phyloP scores from a whole-genome alignment of 2,888 invertebrate genomes.

The Plebejus argus region DNA sequence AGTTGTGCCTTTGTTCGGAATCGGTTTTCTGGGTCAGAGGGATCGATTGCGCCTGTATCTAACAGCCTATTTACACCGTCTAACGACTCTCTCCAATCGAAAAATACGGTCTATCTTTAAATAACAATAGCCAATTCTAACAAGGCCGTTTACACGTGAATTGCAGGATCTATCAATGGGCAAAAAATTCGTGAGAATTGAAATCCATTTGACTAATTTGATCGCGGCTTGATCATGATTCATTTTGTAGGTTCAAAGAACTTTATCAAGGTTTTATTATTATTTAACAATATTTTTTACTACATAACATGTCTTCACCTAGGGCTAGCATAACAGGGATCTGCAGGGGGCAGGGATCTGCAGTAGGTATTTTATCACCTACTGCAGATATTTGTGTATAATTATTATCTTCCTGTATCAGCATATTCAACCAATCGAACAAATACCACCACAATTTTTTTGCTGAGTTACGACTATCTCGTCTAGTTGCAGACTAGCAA shows the following conservation, averaged over 20 bases:
- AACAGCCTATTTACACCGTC: slow-evolving; percentile 12
- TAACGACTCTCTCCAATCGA: not conserved
- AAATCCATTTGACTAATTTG: not conserved
- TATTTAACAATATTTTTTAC: not conserved
- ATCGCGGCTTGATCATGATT: not conserved
- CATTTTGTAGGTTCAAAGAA: not conserved
- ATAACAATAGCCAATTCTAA: not conserved
- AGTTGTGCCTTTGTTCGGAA: slow-evolving; percentile 15
- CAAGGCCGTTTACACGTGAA: not conserved
- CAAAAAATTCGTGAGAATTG: not conserved
- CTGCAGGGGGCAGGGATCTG: too few relatives aligned
- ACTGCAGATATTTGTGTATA: too few relatives aligned
- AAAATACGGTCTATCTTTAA: not conserved
- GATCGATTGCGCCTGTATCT: slow-evolving; percentile 25
- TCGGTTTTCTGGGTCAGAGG: slow-evolving; percentile 26
- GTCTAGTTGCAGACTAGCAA: not conserved
- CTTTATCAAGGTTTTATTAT: not conserved
- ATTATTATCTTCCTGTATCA: not conserved
- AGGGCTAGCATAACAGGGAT: too few relatives aligned
- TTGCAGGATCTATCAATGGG: not conserved
- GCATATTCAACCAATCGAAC: not conserved
- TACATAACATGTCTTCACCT: too few relatives aligned
- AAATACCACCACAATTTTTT: not conserved
- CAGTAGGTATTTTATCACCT: not conserved
- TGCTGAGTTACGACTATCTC: not conserved